Percentiles rank a stretch among this genome's conserved stretches.
phyloP scores from a whole-genome alignment of 2,888 invertebrate species.

The Ochlodes sylvanus region DNA sequence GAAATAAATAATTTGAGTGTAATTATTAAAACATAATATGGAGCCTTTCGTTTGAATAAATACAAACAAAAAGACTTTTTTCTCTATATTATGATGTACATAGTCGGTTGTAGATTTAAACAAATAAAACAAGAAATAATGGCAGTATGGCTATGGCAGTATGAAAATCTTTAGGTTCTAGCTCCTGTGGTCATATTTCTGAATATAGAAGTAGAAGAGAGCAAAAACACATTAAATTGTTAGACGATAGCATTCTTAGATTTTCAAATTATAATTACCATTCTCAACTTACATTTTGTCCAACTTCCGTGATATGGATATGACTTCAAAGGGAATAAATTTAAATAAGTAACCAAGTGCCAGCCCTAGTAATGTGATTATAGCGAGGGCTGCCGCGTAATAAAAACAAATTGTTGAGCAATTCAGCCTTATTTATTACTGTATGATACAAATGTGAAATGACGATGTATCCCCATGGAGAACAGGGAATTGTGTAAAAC shows the following conservation, averaged over 20 bases:
- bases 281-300: not conserved
- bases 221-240: too few species aligned
- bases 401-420: slow-evolving; percentile 36
- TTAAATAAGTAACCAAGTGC: slow-evolving; percentile 5
- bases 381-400: slow-evolving; percentile 19
- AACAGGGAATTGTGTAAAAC: not conserved
- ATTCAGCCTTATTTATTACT: slow-evolving; percentile 17
- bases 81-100: too few species aligned
- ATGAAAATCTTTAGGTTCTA: too few species aligned
- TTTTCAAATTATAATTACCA: not conserved
- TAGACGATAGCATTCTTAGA: not conserved
- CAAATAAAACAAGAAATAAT: too few species aligned
- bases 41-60: too few species aligned
- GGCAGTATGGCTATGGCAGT: too few species aligned
- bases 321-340: slow-evolving; percentile 15
- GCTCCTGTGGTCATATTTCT: too few species aligned
- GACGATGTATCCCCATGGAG: not conserved
- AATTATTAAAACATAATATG: too few species aligned
- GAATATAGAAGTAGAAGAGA: too few species aligned
- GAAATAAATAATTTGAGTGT: too few species aligned
- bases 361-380: slow-evolving; percentile 20
- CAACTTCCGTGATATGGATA: not conserved
- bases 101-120: too few species aligned
- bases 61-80: too few species aligned
- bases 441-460: slow-evolving; percentile 9